Conservation (phyloP, 2,888 invertebrate genomes). For the Belgica antarctica region DNA sequence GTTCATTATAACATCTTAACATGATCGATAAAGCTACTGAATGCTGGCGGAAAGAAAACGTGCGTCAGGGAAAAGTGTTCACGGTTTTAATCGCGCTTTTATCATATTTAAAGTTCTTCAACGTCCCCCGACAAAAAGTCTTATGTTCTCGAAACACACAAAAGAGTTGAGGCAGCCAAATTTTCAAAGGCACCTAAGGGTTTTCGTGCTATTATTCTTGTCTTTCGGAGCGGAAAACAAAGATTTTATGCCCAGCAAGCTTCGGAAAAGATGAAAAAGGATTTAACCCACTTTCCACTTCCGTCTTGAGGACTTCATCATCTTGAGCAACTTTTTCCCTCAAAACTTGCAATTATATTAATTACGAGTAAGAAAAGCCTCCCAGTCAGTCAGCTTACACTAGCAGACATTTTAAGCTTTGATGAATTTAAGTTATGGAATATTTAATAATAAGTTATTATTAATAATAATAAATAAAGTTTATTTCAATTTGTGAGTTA, state of each 20-base stretch:
- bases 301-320: conserved; percentile 5
- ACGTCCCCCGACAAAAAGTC: too few relatives aligned
- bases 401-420: too few relatives aligned
- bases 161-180: neutral
- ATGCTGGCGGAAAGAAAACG: too few relatives aligned
- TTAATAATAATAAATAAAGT: too few relatives aligned
- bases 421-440: too few relatives aligned
- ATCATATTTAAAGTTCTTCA: neutral
- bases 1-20: conserved; percentile 22
- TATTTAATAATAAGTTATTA: too few relatives aligned
- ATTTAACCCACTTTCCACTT: conserved; percentile 28
- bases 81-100: conserved; percentile 9
- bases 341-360: conserved; percentile 3
- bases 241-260: conserved; percentile 23
- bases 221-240: neutral
- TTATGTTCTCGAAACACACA: neutral
- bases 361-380: too few relatives aligned
- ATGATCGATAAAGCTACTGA: conserved; percentile 13
- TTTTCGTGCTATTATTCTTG: too few relatives aligned
- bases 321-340: neutral
- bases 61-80: neutral
- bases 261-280: neutral
- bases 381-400: too few relatives aligned
- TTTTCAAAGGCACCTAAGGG: too few relatives aligned
- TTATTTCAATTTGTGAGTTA: too few relatives aligned